Evolutionary conservation across 2,113 vertebrate genomes (phyloP).

Genomic region (Etia nguti): DNA sequence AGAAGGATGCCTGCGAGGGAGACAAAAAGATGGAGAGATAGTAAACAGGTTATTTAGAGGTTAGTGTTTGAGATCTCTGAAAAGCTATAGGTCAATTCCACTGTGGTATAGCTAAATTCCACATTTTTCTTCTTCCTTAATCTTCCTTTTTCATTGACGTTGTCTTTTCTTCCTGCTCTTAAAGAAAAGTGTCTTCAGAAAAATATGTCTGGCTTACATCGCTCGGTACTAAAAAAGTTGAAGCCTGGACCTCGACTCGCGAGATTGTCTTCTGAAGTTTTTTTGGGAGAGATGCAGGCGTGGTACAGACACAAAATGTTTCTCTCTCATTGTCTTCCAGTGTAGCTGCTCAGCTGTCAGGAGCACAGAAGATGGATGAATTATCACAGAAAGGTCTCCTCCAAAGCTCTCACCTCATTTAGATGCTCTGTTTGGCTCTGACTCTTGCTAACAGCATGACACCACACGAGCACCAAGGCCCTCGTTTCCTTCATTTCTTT

Average conservation of each 20-base stretch:
- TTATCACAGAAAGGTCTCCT: constrained; percentile 50
- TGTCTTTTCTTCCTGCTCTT: background rate
- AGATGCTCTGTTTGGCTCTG: constrained; percentile 25
- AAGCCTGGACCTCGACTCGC: background rate
- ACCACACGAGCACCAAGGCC: background rate
- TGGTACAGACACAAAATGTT: background rate
- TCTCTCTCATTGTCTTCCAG: constrained; percentile 33
- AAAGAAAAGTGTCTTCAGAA: background rate
- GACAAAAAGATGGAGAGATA: background rate
- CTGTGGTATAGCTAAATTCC: background rate
- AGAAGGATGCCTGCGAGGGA: background rate
- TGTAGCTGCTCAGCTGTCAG: constrained; percentile 27
- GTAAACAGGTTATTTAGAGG: constrained; percentile 29
- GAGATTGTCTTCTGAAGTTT: background rate
- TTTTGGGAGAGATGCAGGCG: background rate
- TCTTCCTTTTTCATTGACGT: background rate
- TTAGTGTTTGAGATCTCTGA: constrained; percentile 23
- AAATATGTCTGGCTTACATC: background rate
- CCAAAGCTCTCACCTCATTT: constrained; percentile 45
- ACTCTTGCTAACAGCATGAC: constrained; percentile 18
- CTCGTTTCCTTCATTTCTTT: background rate
- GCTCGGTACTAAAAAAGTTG: background rate
- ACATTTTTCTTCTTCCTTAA: background rate
- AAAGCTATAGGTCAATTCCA: background rate
- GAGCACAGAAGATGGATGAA: constrained; percentile 45